phyloP scores from a whole-genome alignment of 2,113 vertebrate species.

The Chitala chitala region DNA sequence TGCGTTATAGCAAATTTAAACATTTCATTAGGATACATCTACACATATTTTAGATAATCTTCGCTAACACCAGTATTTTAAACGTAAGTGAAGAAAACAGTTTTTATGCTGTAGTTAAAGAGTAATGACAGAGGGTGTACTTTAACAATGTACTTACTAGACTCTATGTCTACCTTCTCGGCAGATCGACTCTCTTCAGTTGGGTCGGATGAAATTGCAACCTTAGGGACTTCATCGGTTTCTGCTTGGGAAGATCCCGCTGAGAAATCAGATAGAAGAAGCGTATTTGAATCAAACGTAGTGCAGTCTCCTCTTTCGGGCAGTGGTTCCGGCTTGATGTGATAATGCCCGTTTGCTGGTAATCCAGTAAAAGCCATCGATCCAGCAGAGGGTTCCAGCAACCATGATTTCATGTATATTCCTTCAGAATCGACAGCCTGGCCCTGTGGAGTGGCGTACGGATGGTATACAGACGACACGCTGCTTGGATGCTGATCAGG shows the following conservation, averaged over 20 bases:
- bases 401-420: slow-evolving; percentile 92
- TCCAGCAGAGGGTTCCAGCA: slow-evolving; percentile 81
- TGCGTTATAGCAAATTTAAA: no score
- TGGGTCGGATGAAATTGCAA: slow-evolving; percentile 72
- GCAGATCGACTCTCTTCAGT: slow-evolving; percentile 68
- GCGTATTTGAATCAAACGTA: slow-evolving; percentile 84
- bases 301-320: slow-evolving; percentile 75
- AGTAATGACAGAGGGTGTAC: not conserved
- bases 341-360: slow-evolving; percentile 83
- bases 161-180: slow-evolving; percentile 72
- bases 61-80: no score
- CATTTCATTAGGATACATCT: no score
- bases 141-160: slow-evolving; percentile 72
- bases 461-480: slow-evolving; percentile 69
- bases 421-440: slow-evolving; percentile 78
- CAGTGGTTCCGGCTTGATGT: slow-evolving; percentile 90
- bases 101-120: not conserved
- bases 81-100: slow-evolving; percentile 6
- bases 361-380: slow-evolving; percentile 90
- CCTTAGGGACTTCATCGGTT: slow-evolving; percentile 73
- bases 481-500: slow-evolving; percentile 69
- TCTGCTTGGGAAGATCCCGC: slow-evolving; percentile 78
- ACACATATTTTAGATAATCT: no score
- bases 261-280: slow-evolving; percentile 86
- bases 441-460: slow-evolving; percentile 83